These are phyloP conservation scores for Acanthurus lineatus DNA, from an alignment of 2,797 vertebrate species.

Conservation along the genomic window DNA sequence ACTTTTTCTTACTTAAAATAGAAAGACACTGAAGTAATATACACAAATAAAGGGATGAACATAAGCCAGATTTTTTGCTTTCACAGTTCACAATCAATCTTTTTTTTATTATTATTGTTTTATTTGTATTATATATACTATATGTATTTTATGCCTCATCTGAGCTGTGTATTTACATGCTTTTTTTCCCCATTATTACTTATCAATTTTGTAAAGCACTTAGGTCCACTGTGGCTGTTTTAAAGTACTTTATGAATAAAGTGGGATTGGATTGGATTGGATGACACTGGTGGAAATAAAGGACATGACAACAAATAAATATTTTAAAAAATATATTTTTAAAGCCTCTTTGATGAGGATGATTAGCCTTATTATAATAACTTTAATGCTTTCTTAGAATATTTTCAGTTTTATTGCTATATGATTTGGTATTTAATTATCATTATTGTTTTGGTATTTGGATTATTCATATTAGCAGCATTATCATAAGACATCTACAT, in stretches of 20 bases:
- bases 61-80: background rate
- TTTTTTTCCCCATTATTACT: too few species aligned
- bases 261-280: too few species aligned
- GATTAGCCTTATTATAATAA: background rate
- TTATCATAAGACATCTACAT: background rate
- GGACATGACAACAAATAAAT: too few species aligned
- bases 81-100: background rate
- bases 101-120: too few species aligned
- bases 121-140: too few species aligned
- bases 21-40: background rate
- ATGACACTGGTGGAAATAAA: too few species aligned
- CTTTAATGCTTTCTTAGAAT: background rate
- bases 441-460: background rate
- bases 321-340: background rate
- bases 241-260: too few species aligned
- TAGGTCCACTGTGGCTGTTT: too few species aligned
- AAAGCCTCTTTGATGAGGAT: background rate
- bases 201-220: too few species aligned
- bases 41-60: background rate
- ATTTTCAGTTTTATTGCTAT: background rate
- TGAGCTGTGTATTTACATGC: too few species aligned
- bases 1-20: slow-evolving; percentile 4
- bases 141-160: too few species aligned
- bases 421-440: background rate
- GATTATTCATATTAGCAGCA: background rate